Percentiles rank a stretch among this genome's conserved stretches.
Evolutionary conservation across 2,797 vertebrate genomes (phyloP).

Genomic region (Acipenser ruthenus): DNA sequence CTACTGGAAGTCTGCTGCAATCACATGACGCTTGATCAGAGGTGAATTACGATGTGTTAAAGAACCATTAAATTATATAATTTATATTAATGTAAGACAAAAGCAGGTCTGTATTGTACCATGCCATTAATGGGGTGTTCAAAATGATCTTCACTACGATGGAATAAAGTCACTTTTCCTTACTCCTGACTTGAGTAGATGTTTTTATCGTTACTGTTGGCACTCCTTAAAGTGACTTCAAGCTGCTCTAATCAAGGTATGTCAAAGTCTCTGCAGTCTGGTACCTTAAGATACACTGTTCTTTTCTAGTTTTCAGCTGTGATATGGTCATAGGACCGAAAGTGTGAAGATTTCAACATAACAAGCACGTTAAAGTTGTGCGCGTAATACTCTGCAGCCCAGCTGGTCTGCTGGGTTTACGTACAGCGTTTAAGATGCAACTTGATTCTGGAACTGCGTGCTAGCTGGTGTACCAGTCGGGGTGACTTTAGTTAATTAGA

Average conservation of each 20-base stretch:
- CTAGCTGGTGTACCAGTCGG: slow-evolving; percentile 8
- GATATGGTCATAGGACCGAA: too few relatives aligned
- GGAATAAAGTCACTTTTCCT: too few relatives aligned
- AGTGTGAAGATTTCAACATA: too few relatives aligned
- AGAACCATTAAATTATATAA: too few relatives aligned
- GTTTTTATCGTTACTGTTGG: background rate
- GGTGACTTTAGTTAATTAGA: slow-evolving; percentile 27
- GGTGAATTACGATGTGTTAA: too few relatives aligned
- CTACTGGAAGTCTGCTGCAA: too few relatives aligned
- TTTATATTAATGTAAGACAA: too few relatives aligned
- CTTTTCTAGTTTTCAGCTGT: background rate
- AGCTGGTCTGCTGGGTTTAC: slow-evolving; percentile 41
- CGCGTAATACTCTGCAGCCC: background rate
- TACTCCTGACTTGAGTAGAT: background rate
- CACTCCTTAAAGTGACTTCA: background rate
- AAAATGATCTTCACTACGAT: too few relatives aligned
- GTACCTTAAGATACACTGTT: background rate
- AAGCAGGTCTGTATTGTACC: too few relatives aligned
- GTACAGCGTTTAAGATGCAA: slow-evolving; percentile 40
- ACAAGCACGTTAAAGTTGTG: too few relatives aligned
- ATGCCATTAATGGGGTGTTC: too few relatives aligned
- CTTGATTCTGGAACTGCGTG: slow-evolving; percentile 33
- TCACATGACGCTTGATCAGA: too few relatives aligned
- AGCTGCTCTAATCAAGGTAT: background rate
- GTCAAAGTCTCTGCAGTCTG: background rate